Evolutionary conservation across 2,888 invertebrate genomes (phyloP), one percentile per base, ranked within the genome.

Genomic region (Lasioglossum villosulum): DNA sequence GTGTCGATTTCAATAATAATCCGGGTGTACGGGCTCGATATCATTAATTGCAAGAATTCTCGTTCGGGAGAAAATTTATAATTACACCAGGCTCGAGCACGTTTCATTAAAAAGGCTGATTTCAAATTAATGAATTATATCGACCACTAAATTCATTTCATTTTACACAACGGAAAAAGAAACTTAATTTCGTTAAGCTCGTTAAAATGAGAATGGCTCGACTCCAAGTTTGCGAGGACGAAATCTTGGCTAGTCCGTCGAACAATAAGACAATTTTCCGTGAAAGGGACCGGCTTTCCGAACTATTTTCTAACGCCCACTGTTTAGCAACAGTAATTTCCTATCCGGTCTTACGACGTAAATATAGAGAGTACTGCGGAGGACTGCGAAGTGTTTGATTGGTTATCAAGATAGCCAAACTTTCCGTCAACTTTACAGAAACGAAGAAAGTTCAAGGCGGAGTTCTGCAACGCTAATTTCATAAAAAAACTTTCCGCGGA

Each of bases 401-500:
- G 45, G 27, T 34, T 30, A 23, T 56, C 76, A 70, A 81, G 76
- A 63, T 48, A 71, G 12, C n/a, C 30, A 48, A 30, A 71, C 63
- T 72, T 63, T 30, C 42, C 52, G n/a, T 23, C 30, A 66, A 72
- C 30, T 81, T 34, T n/a, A 39, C 37, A 73, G 72, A 56, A 37
- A 16, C 37, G 30, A 42, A 27, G 37, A 73, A 73, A 82, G 66
- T 77, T 73, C 52, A 77, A 77, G 73, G 77, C 77, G 37, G 27
- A 73, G 30, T 45, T 27, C 77, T 30, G 16, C 37, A 37, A 27
- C 78, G 19, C 16, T 70, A 70, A 76, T 63, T 68, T 68, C 68
- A 80, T 66, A 30, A 80, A 80, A 79, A 80, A 80, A 39, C 66
- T 80, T 74, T 39, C 42, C 48, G 30, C 27, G 1, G 12, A 63